Evolutionary conservation across 2,888 invertebrate genomes (phyloP), one percentile per base, ranked within the genome.

Genomic region (Orthosia gracilis): DNA sequence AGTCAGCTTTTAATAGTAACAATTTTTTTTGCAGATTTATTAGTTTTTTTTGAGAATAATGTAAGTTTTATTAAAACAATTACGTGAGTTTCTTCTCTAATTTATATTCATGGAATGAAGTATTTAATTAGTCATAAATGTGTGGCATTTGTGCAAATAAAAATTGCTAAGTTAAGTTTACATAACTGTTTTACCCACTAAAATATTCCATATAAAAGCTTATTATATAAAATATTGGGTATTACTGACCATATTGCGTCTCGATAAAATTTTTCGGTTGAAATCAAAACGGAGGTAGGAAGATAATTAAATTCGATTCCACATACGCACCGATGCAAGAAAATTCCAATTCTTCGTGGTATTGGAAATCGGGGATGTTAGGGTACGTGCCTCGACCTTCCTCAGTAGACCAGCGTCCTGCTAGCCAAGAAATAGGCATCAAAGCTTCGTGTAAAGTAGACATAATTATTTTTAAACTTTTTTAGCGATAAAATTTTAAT

Each of bases 291-390:
- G 0, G 18, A 18, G 69, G 40, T 21, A 52, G 69, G 40, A 18
- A 52, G 31, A n/a, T 26, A 17, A 13, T 45, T 31, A 12, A 26
- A 52, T 45, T 31, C 0, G 31, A 18, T 57, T 50, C 23, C 18
- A 17, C 21, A 21, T 69, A 84, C 90, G 82, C 89, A 96, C 96
- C 96, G 64, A 97, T 89, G 58, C 97, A 97, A 63, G 87, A 84
- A 86, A 97, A 97, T 80, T 95, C 96, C 63, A 97, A 86, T 73
- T 96, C 95, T 86, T 97, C 97, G 59, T 95, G 94, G 85, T 97
- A 97, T 2, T 91, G 85, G 78, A 97, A 97, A 1, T 97, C 93
- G 12, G 95, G 92, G 69, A 97, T 96, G 26, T 97, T 97, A 0
- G 97, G 97, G 88, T 95, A 97, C 65, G 91, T 89, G 49, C 97